Percentiles rank a stretch among this genome's conserved stretches.
Evolutionary conservation across 2,797 vertebrate genomes (phyloP).

Genomic region (Brachyalestes nurse): DNA sequence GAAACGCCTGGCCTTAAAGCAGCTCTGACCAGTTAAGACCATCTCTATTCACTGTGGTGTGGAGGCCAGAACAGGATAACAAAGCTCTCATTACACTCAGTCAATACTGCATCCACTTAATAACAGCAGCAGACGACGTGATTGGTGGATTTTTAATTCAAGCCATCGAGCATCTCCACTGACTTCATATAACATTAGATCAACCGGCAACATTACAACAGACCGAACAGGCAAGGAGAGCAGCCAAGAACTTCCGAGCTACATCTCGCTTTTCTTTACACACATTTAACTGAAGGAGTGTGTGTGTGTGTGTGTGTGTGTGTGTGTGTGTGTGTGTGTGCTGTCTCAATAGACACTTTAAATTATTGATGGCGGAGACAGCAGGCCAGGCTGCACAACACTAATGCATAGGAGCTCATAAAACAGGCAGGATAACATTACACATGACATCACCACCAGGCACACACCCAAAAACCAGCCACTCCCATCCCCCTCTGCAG

Average conservation of each 20-base stretch:
- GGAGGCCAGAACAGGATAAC: constrained; percentile 11
- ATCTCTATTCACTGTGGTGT: constrained; percentile 17
- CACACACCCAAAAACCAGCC: constrained; percentile 35
- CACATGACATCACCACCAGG: constrained; percentile 83
- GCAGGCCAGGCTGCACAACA: constrained; percentile 76
- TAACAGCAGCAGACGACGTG: constrained; percentile 38
- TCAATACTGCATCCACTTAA: constrained; percentile 52
- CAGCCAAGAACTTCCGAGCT: not conserved
- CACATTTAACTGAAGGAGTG: not conserved
- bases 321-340: constrained; percentile 33
- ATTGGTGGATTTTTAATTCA: constrained; percentile 32
- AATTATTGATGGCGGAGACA: constrained; percentile 90
- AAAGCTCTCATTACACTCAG: constrained; percentile 49
- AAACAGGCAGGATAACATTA: constrained; percentile 76
- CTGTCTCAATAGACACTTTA: constrained; percentile 72
- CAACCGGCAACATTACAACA: too few relatives aligned
- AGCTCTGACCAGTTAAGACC: not conserved
- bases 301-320: constrained; percentile 21
- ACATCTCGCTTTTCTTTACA: not conserved
- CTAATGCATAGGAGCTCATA: constrained; percentile 76
- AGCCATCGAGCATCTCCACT: constrained; percentile 8
- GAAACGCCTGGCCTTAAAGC: not conserved
- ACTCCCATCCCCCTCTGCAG: constrained; percentile 42
- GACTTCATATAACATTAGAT: constrained; percentile 10
- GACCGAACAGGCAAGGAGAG: constrained; percentile 8